Conservation (phyloP, 2,888 invertebrate species). For the Caenorhabditis sp. region DNA sequence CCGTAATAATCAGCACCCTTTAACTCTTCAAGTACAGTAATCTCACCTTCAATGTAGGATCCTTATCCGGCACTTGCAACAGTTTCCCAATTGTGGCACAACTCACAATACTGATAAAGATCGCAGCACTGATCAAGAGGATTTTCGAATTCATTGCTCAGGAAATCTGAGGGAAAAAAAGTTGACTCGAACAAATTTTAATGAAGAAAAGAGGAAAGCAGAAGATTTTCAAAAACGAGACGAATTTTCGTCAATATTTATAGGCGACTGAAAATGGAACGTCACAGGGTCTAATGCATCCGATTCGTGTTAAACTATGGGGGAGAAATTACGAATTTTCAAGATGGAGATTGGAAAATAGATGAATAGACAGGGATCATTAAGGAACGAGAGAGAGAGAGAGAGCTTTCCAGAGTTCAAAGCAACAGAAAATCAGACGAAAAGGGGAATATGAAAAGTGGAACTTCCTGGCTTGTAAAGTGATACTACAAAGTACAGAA, state of each 20-base stretch:
- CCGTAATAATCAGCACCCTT: too few species aligned
- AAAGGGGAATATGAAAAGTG: too few species aligned
- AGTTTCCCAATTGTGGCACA: slow-evolving; percentile 53
- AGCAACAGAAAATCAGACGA: background rate
- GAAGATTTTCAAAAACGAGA: background rate
- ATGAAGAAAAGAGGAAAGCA: too few species aligned
- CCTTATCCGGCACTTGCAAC: slow-evolving; percentile 62
- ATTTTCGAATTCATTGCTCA: background rate
- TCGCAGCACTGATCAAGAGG: slow-evolving; percentile 1
- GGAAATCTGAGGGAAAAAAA: too few species aligned
- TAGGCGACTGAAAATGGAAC: slow-evolving; percentile 1
- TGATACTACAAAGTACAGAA: too few species aligned
- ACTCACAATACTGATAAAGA: slow-evolving; percentile 15
- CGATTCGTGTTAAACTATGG: slow-evolving; percentile 14
- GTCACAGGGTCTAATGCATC: slow-evolving; percentile 4
- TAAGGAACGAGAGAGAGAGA: background rate
- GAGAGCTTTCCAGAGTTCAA: background rate
- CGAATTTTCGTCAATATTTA: background rate
- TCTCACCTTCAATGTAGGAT: slow-evolving; percentile 60
- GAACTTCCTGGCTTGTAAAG: background rate
- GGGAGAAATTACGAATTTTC: background rate
- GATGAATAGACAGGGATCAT: background rate
- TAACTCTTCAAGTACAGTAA: background rate
- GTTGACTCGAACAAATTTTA: too few species aligned
- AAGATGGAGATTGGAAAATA: background rate